These are phyloP conservation scores for Muraenolepis orangiensis DNA, from an alignment of 2,797 vertebrate genomes.

Conservation along the genomic window DNA sequence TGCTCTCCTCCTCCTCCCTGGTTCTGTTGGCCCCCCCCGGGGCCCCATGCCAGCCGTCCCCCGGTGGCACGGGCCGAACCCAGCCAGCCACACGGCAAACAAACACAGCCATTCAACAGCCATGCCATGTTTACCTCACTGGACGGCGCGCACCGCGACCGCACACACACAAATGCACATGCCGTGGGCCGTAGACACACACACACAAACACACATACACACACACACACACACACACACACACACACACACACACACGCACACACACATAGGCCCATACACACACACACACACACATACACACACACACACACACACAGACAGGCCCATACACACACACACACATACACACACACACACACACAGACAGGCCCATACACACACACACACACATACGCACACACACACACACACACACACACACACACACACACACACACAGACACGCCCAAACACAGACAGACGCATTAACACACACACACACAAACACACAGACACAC, in stretches of 20 bases:
- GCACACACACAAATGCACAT: not conserved
- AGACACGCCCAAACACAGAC: not conserved
- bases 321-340: not conserved
- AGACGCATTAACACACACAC: not conserved
- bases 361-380: not conserved
- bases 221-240: not conserved
- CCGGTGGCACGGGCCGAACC: not conserved
- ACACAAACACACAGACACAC: not conserved
- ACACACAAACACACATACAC: not conserved
- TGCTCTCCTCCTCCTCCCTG: not conserved
- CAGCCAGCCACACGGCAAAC: not conserved
- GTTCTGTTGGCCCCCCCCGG: not conserved
- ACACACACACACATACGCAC: too few relatives aligned
- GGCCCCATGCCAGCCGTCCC: not conserved
- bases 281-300: not conserved
- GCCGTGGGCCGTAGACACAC: not conserved
- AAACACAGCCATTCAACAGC: not conserved
- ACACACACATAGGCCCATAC: not conserved
- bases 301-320: too few relatives aligned
- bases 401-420: not conserved
- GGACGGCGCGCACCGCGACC: too few relatives aligned
- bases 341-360: not conserved
- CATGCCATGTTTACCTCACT: not conserved
- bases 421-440: not conserved
- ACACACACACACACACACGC: not conserved